Conservation (phyloP, 2,113 vertebrate genomes). For the Mohoua ochrocephala region DNA sequence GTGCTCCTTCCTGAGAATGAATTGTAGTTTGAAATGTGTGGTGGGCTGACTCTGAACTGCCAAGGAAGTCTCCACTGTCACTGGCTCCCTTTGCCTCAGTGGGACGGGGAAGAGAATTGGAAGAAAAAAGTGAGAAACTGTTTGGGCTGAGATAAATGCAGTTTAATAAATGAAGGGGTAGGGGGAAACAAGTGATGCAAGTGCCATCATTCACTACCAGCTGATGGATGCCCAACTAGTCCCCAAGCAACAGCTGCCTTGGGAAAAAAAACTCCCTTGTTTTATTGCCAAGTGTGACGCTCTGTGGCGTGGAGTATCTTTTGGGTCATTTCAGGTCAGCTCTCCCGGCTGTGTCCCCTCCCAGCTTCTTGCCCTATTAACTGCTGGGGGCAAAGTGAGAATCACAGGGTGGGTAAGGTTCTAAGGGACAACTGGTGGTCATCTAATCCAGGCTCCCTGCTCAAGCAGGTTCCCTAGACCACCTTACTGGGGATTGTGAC, state of each 20-base stretch:
- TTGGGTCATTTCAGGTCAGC: not conserved
- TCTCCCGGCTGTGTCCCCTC: not conserved
- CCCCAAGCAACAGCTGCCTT: not conserved
- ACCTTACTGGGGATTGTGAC: not conserved
- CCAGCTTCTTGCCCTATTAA: not conserved
- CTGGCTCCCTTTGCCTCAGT: not conserved
- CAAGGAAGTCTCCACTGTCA: accelerated
- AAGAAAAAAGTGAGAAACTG: not conserved
- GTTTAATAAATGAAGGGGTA: not conserved
- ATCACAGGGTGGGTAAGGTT: not conserved
- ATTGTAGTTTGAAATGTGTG: not conserved
- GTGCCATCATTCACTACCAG: not conserved
- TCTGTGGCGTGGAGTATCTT: not conserved
- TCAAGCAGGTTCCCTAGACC: not conserved
- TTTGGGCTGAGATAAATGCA: not conserved
- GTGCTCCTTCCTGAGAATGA: not conserved
- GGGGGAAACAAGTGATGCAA: not conserved
- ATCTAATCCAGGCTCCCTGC: not conserved
- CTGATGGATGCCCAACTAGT: not conserved
- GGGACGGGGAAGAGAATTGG: not conserved
- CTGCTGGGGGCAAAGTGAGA: not conserved
- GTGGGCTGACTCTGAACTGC: not conserved
- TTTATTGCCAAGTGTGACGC: not conserved
- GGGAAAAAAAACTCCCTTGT: not conserved
- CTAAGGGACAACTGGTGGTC: not conserved